phyloP scores from a whole-genome alignment of 2,888 invertebrate genomes.

The Phymatocera aterrima region DNA sequence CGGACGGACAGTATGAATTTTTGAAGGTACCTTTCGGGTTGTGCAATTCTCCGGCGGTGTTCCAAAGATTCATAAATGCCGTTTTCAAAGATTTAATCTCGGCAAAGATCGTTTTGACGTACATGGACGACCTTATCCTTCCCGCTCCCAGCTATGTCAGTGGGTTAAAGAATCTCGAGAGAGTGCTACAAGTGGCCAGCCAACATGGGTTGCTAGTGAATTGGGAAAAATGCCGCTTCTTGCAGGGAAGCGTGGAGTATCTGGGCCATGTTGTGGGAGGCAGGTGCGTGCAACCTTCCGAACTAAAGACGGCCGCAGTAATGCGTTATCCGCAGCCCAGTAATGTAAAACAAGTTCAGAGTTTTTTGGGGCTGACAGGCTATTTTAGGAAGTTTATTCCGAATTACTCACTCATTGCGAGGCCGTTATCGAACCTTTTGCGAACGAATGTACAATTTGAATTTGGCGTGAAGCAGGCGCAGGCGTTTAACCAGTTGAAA shows the following conservation, averaged over 20 bases:
- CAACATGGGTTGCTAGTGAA: conserved; percentile 47
- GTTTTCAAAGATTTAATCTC: conserved; percentile 45
- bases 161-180: no score
- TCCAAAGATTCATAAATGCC: conserved; percentile 43
- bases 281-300: conserved; percentile 43
- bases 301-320: conserved; percentile 49
- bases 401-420: conserved; percentile 46
- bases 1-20: conserved; percentile 63
- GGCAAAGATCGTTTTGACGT: no score
- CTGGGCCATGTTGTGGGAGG: conserved; percentile 46
- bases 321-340: conserved; percentile 46
- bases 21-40: conserved; percentile 56
- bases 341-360: conserved; percentile 38
- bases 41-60: conserved; percentile 47
- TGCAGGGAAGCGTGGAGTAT: conserved; percentile 45
- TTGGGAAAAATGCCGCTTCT: conserved; percentile 49
- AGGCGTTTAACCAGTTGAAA: conserved; percentile 48
- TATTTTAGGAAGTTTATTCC: conserved; percentile 50
- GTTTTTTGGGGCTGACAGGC: conserved; percentile 48
- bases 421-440: conserved; percentile 46
- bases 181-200: conserved; percentile 49
- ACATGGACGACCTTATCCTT: conserved; percentile 48
- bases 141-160: no score
- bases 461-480: conserved; percentile 32
- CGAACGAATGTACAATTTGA: conserved; percentile 17